Conservation (phyloP, 30 jellyfish, hydroid and myxozoan species). For the Nemopilema nomurai region DNA sequence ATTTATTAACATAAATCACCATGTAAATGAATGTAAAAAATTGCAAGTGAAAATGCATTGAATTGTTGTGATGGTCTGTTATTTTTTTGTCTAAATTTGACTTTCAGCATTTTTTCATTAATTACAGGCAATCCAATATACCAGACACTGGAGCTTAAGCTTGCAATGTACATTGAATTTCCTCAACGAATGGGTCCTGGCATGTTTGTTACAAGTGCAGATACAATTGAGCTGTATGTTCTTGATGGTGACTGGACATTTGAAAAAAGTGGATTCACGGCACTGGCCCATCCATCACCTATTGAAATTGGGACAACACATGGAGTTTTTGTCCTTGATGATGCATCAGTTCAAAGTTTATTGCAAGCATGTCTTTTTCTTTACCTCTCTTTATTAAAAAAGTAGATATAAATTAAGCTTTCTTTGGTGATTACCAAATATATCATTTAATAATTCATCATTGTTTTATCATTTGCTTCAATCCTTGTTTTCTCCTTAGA, state of each 20-base stretch:
- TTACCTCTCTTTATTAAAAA: too few relatives aligned
- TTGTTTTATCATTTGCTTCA: too few relatives aligned
- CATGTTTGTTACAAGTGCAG: slow-evolving; percentile 89
- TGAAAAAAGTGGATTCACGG: slow-evolving; percentile 76
- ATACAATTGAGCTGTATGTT: slow-evolving; percentile 83
- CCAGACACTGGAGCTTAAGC: slow-evolving; percentile 84
- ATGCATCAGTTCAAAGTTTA: slow-evolving; percentile 33
- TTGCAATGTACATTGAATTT: slow-evolving; percentile 90
- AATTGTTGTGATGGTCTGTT: too few relatives aligned
- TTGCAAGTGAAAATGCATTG: too few relatives aligned
- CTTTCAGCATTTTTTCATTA: not conserved
- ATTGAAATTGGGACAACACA: slow-evolving; percentile 95
- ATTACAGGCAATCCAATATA: slow-evolving; percentile 85
- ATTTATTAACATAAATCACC: too few relatives aligned
- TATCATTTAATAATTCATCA: too few relatives aligned
- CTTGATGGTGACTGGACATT: slow-evolving; percentile 89
- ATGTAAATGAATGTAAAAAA: too few relatives aligned
- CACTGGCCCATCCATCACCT: slow-evolving; percentile 95
- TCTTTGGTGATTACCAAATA: too few relatives aligned
- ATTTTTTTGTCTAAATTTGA: too few relatives aligned
- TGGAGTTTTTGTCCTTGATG: slow-evolving; percentile 88
- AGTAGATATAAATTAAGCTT: too few relatives aligned
- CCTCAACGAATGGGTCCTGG: slow-evolving; percentile 95
- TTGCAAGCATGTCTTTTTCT: slow-evolving; percentile 20
- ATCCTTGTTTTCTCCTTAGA: too few relatives aligned